Evolutionary conservation across 2,888 invertebrate genomes (phyloP), one percentile per base, ranked within the genome.

Genomic region (Malthinus seriepunctatus): DNA sequence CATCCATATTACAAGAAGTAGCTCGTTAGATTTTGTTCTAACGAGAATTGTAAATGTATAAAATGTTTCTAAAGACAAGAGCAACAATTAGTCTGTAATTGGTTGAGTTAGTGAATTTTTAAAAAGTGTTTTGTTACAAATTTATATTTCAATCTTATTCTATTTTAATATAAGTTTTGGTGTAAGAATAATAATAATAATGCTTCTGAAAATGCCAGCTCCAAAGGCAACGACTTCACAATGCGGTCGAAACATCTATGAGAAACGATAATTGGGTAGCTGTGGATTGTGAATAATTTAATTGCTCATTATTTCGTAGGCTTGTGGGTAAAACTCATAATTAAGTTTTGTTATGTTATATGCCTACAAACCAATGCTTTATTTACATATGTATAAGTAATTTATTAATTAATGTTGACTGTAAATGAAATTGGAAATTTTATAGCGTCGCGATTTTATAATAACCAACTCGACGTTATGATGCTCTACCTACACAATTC

Each of bases 221-320:
- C 46, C 11, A 56, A 55, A 56, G 38, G 38, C 44, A 45, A n/a
- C 34, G 48, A 32, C 6, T 14, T n/a, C 32, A 15, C 34, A 44
- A 33, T 61, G 60, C 56, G 60, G 60, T 61, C 54, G 57, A 49
- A 61, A 57, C 51, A 51, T 61, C 61, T 61, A 61, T 50, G 56
- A 53, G 57, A 54, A 61, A 61, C 73, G 71, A 71, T 76, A 76
- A 76, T 76, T 76, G 76, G 75, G 74, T 74, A 73, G 71, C 72
- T 68, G 69, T 67, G 74, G 73, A 73, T 74, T 67, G 67, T 65
- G 72, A 73, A 74, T 75, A 75, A 75, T 74, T 74, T 75, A 75
- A 76, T 76, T 76, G 75, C 74, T 75, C 75, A 75, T 76, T 76
- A 76, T 75, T 71, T 73, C 73, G 70, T 72, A 70, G 68, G 66